Base-by-base conservation (phyloP, 2,113 vertebrate genomes). In the Strix uralensis region DNA sequence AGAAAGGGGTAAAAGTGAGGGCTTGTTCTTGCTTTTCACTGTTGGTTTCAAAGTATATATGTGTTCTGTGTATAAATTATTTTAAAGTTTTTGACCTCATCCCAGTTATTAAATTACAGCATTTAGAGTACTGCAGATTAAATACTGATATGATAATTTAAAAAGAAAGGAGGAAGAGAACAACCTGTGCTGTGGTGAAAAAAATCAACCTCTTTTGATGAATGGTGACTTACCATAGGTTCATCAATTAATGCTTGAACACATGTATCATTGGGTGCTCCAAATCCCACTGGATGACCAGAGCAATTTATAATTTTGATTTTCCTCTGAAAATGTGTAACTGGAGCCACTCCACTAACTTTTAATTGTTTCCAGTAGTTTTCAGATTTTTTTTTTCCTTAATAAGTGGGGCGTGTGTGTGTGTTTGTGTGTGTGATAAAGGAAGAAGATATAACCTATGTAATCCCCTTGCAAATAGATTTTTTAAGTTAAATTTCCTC, bases 301-400 rank as follows among this genome's bases (percentile, higher is more conserved):
- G 47, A 73, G 38, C 25, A 47, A 70, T 88, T 54, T 58, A 13
- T 90, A 81, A 52, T 92, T 97, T 83, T 77, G 55, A 62, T 96
- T 94, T 92, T 82, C 74, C 40, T 83, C 77, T 94, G 89, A 78
- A 96, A 97, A 57, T 36, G 6, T 65, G 67, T 81, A 87, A 62
- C 94, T 82, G 71, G 92, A 97, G 65, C 71, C 87, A 58, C n/a
- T 58, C 46, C 4, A 38, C 51, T 82, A 81, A 69, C 21, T 52
- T 52, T 86, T 57, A 83, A 78, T 85, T 91, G 13, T 75, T 81
- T 66, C 54, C 78, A 54, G 49, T 36, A 78, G 52, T 42, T 73
- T 84, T 7, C 10, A 42, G 23, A 23, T 5, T 3, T 23, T 34
- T 23, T 40, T 77, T 69, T 69, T 52, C 47, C 42, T 10, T 63